Base-by-base conservation (phyloP, 2,113 vertebrate species). In the Pagrus major region DNA sequence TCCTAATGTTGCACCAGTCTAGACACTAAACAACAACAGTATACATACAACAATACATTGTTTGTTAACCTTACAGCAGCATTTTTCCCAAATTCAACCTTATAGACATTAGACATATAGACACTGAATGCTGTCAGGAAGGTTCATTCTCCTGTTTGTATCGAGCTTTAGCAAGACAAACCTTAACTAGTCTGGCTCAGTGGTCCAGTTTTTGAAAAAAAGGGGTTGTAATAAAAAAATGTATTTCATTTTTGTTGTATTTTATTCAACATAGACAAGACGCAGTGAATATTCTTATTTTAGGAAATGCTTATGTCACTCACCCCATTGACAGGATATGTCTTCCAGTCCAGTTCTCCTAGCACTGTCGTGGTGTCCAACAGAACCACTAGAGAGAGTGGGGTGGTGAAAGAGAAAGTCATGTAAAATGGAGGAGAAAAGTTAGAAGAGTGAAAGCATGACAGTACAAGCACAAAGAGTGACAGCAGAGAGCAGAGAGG, bases 301-400 rank as follows among this genome's bases (percentile, higher is more conserved):
- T 2, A 61, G 35, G 25, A 47, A 42, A 71, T 42, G 21, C 6
- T 47, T 47, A 56, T 41, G 55, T 76, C 70, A 96, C 97, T 99
- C 94, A 99, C 97, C 96, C 97, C 97, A 88, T 99, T 99, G 90
- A 98, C 92, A 72, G 97, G 97, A 91, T 97, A 99, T 25, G 97
- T 97, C 92, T 96, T 98, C 97, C 97, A 99, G 93, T 97, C 97
- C 47, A 98, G 94, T 80, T 98, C 97, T 88, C 97, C 97, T 0
- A 98, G 94, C 66, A 96, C 96, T 83, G 96, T 89, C 72, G 97
- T 97, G 76, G 97, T 98, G 94, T 99, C 97, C 94, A 99, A 95
- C 85, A 99, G 95, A 90, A 98, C 95, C 94, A 99, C 97, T 99
- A 60, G 54, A 77, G 39, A 52, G 56, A 54, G 42, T 0, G 3